Conservation (phyloP, 1,140 invertebrate species). For the Megathymus violae region DNA sequence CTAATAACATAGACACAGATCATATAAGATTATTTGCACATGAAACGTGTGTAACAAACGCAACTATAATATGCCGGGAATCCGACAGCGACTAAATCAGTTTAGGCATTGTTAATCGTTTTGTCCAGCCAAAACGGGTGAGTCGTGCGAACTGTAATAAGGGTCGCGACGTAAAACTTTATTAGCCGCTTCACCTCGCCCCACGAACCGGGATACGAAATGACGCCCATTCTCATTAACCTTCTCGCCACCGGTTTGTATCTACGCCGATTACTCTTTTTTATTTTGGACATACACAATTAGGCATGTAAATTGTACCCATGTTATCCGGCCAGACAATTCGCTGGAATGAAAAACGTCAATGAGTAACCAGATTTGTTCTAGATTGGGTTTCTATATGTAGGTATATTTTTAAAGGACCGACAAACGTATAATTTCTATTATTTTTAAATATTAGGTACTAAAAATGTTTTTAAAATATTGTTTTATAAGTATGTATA, state of each 20-base stretch:
- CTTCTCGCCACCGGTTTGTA: constrained; percentile 50
- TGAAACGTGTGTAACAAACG: constrained; percentile 11
- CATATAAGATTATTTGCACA: constrained; percentile 9
- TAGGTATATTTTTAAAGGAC: no score
- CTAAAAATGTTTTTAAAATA: no score
- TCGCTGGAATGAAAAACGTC: constrained; percentile 5
- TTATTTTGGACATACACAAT: constrained; percentile 42
- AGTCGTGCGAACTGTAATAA: constrained; percentile 55
- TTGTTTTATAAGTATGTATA: no score
- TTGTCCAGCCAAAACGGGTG: constrained; percentile 45
- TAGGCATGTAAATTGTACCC: constrained; percentile 20
- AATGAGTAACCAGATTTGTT: constrained; percentile 14
- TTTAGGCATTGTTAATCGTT: constrained; percentile 66
- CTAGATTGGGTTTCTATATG: not conserved
- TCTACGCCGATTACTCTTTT: constrained; percentile 56
- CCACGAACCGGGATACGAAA: constrained; percentile 58
- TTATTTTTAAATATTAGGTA: no score
- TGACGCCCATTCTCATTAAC: constrained; percentile 70
- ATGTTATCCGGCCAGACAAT: constrained; percentile 13
- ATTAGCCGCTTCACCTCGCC: constrained; percentile 60
- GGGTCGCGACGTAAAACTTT: constrained; percentile 64
- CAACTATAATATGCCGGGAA: constrained; percentile 18
- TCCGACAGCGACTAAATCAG: constrained; percentile 56
- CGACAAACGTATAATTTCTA: no score
- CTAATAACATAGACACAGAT: no score